phyloP scores from a whole-genome alignment of 2,888 invertebrate genomes.

The Limnephilus lunatus region DNA sequence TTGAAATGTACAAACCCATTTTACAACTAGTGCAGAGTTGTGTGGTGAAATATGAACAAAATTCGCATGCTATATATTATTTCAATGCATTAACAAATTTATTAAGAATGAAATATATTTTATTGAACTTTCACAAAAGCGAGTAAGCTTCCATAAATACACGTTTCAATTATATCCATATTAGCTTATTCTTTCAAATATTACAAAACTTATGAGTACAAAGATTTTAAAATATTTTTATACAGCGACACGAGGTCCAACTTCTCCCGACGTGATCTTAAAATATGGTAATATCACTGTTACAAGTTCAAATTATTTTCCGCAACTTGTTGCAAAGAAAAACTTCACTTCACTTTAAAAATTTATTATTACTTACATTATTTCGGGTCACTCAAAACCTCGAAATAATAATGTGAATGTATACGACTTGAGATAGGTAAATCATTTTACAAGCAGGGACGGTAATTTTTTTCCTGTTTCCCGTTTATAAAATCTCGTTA shows the following conservation, averaged over 20 bases:
- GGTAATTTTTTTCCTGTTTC: conserved; percentile 38
- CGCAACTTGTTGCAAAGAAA: background rate
- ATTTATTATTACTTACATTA: conserved; percentile 8
- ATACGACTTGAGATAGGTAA: conserved; percentile 10
- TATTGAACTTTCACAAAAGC: conserved; percentile 59
- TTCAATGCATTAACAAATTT: background rate
- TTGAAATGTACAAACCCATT: background rate
- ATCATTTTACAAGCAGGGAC: conserved; percentile 36
- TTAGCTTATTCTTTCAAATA: conserved; percentile 46
- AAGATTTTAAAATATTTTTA: conserved; percentile 40
- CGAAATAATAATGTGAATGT: background rate
- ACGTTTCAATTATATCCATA: background rate
- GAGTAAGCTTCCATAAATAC: conserved; percentile 51
- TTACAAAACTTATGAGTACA: conserved; percentile 55
- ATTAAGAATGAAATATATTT: conserved; percentile 40
- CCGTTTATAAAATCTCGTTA: conserved; percentile 18
- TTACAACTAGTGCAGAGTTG: background rate
- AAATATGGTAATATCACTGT: conserved; percentile 50
- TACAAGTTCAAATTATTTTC: conserved; percentile 23
- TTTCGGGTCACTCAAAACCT: conserved; percentile 17
- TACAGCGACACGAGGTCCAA: conserved; percentile 39
- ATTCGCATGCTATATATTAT: conserved; percentile 6
- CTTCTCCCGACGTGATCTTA: conserved; percentile 20
- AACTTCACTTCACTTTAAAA: conserved; percentile 34
- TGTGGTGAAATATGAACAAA: background rate